A percentile compares a stretch with the other conserved stretches of the same genome.
Conservation (phyloP, 2,113 vertebrate genomes). For the Chelonoidis abingdonii region DNA sequence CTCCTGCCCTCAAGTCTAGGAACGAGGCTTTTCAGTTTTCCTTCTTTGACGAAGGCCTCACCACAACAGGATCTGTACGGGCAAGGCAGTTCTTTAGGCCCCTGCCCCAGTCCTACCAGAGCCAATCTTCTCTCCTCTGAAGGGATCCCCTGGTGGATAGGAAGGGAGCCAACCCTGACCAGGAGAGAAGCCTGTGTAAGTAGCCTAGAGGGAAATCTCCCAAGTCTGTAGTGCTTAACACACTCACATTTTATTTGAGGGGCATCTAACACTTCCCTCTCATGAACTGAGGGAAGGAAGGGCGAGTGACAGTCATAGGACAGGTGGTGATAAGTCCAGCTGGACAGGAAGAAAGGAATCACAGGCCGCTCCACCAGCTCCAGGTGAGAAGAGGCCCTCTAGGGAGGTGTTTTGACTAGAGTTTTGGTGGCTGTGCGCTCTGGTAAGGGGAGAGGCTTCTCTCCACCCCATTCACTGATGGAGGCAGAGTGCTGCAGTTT, state of each 20-base stretch:
- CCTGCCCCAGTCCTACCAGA: neutral
- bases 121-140: neutral
- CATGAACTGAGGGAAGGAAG: neutral
- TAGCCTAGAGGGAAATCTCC: neutral
- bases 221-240: neutral
- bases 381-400: neutral
- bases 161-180: neutral
- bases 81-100: neutral
- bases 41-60: neutral
- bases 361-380: neutral
- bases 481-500: neutral
- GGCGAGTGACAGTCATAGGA: neutral
- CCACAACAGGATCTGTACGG: neutral
- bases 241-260: neutral
- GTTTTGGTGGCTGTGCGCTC: too few relatives aligned
- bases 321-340: neutral
- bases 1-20: neutral
- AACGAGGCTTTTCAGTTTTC: neutral
- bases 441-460: neutral
- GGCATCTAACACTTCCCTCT: neutral
- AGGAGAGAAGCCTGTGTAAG: neutral
- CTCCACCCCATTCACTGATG: neutral
- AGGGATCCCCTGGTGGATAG: neutral
- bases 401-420: neutral
- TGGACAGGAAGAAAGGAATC: neutral